A percentile compares a stretch with the other conserved stretches of the same genome.
Evolutionary conservation across 1,140 invertebrate species (phyloP).

Genomic region (Pinna nobilis): DNA sequence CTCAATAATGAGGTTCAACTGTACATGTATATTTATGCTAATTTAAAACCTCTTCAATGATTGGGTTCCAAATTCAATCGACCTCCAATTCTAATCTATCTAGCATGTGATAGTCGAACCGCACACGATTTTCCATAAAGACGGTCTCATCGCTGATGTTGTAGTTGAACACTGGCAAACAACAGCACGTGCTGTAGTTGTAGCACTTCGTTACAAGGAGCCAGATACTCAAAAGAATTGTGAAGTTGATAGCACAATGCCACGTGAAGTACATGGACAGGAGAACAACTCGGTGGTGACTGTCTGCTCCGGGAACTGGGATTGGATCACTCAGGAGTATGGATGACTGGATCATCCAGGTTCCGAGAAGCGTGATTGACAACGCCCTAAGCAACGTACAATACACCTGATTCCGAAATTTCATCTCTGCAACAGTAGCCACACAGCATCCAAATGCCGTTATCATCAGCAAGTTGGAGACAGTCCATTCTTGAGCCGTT

Average conservation of each 20-base stretch:
- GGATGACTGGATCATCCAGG: conserved; percentile 50
- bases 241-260: conserved; percentile 47
- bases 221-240: conserved; percentile 47
- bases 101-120: conserved; percentile 54
- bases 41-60: too few species aligned
- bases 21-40: too few species aligned
- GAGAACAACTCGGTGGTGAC: conserved; percentile 11
- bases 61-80: conserved; percentile 8
- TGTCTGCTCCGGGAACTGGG: background rate
- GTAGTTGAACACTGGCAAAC: conserved; percentile 17
- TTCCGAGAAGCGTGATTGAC: conserved; percentile 49
- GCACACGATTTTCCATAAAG: conserved; percentile 54
- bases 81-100: conserved; percentile 47
- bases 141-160: conserved; percentile 23
- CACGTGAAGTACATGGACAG: conserved; percentile 49
- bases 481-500: conserved; percentile 14
- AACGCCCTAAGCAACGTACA: conserved; percentile 48
- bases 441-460: conserved; percentile 26
- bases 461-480: conserved; percentile 27
- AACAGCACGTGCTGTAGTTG: conserved; percentile 38
- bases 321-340: conserved; percentile 30
- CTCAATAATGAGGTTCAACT: too few species aligned
- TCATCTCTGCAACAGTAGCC: conserved; percentile 41
- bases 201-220: conserved; percentile 42
- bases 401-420: conserved; percentile 37